Evolutionary conservation across 2,797 vertebrate genomes (phyloP).

Genomic region (Ptychadena robeensis): DNA sequence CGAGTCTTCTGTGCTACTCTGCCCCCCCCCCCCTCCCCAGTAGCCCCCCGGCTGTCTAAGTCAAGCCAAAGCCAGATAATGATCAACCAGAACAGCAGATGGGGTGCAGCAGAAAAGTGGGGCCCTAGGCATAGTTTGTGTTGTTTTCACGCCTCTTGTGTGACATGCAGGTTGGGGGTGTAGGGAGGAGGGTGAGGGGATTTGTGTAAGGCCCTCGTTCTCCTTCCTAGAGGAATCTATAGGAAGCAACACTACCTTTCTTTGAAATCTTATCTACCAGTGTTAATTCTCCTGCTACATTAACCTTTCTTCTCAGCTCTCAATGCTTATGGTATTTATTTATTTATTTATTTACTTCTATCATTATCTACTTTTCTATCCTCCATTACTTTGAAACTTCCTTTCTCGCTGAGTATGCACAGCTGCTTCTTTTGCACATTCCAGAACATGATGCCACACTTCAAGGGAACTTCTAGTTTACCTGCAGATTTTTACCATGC

Average conservation of each 20-base stretch:
- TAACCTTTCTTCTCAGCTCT: constrained; percentile 47
- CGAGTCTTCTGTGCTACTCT: constrained; percentile 12
- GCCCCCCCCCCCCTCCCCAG: constrained; percentile 2
- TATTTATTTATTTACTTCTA: constrained; percentile 19
- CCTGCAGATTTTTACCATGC: too few relatives aligned
- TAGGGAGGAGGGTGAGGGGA: not conserved
- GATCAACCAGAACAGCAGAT: constrained; percentile 53
- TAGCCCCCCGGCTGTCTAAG: constrained; percentile 32
- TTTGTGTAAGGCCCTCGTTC: constrained; percentile 45
- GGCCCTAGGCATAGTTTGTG: constrained; percentile 51
- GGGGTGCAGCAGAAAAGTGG: constrained; percentile 54
- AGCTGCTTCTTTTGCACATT: not conserved
- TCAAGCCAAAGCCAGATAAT: constrained; percentile 43
- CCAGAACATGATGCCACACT: not conserved
- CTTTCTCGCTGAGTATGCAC: not conserved
- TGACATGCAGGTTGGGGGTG: constrained; percentile 51
- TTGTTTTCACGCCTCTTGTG: constrained; percentile 58
- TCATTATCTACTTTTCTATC: not conserved
- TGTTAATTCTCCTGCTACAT: constrained; percentile 36
- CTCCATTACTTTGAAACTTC: not conserved
- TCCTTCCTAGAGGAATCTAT: constrained; percentile 62
- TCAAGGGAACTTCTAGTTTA: too few relatives aligned
- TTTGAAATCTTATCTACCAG: constrained; percentile 6
- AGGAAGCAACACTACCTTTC: constrained; percentile 74
- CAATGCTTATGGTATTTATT: not conserved